A percentile compares a stretch with the other conserved stretches of the same genome.
These are phyloP conservation scores for Subacronicta megacephala DNA, from an alignment of 2,888 invertebrate genomes.

Conservation along the genomic window DNA sequence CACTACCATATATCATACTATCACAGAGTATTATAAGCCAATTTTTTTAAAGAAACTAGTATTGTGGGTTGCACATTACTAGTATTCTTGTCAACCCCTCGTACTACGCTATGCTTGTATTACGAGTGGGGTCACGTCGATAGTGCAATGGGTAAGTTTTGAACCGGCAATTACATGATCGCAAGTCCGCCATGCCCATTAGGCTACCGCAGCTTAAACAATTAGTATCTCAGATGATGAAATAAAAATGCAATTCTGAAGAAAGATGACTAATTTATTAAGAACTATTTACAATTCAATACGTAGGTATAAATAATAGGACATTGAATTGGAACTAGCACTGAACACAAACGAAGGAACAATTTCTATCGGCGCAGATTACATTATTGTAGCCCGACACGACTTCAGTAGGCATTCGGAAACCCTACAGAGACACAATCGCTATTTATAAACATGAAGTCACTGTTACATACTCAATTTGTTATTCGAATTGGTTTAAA, in stretches of 20 bases:
- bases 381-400: slow-evolving; percentile 15
- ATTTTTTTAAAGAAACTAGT: too few species aligned
- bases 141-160: too few species aligned
- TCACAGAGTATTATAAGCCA: too few species aligned
- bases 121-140: too few species aligned
- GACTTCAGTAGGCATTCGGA: slow-evolving; percentile 26
- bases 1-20: too few species aligned
- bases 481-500: slow-evolving; percentile 16
- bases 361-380: slow-evolving; percentile 36
- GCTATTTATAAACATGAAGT: slow-evolving; percentile 21
- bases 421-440: slow-evolving; percentile 28
- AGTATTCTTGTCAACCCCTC: too few species aligned
- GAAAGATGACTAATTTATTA: slow-evolving; percentile 68
- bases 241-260: slow-evolving; percentile 47
- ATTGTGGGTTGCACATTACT: too few species aligned
- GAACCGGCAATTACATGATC: too few species aligned
- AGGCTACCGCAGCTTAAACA: too few species aligned
- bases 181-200: too few species aligned
- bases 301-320: slow-evolving; percentile 45
- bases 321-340: slow-evolving; percentile 39
- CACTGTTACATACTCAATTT: slow-evolving; percentile 3
- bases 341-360: slow-evolving; percentile 56
- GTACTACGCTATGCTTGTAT: too few species aligned
- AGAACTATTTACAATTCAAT: slow-evolving; percentile 77
- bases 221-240: background rate